Percentiles rank a stretch among this genome's conserved stretches.
Conservation (phyloP, 2,888 invertebrate species). For the Caenorhabditis imperialis region DNA sequence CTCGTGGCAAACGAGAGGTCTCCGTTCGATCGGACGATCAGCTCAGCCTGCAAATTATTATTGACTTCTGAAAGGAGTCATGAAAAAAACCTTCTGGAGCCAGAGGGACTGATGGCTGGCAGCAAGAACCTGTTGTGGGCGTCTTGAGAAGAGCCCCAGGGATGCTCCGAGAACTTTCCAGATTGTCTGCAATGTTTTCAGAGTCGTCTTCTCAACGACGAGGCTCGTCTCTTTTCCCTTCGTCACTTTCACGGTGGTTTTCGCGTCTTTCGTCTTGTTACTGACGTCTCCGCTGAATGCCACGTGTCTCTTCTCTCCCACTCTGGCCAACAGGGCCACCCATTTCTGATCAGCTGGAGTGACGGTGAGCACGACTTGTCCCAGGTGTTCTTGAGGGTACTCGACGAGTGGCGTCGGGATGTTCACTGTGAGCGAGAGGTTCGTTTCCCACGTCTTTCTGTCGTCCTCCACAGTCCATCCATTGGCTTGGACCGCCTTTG, state of each 20-base stretch:
- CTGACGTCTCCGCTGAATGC: slow-evolving; percentile 51
- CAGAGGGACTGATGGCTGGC: slow-evolving; percentile 58
- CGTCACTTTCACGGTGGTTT: slow-evolving; percentile 44
- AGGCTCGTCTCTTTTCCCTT: slow-evolving; percentile 16
- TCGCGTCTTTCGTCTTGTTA: slow-evolving; percentile 48
- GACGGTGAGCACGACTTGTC: slow-evolving; percentile 35
- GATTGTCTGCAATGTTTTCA: slow-evolving; percentile 21
- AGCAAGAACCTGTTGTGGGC: slow-evolving; percentile 45
- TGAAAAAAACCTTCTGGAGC: slow-evolving; percentile 45
- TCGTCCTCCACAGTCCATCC: slow-evolving; percentile 55
- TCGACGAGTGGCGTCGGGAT: slow-evolving; percentile 27
- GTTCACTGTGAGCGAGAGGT: slow-evolving; percentile 60
- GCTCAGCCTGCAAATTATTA: slow-evolving; percentile 23
- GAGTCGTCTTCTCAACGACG: slow-evolving; percentile 12
- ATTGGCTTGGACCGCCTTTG: neutral
- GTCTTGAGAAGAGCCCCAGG: slow-evolving; percentile 61
- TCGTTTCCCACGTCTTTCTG: slow-evolving; percentile 54
- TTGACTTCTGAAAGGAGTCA: too few relatives aligned
- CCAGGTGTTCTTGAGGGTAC: slow-evolving; percentile 43
- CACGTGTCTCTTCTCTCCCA: slow-evolving; percentile 54
- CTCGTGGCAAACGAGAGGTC: slow-evolving; percentile 35
- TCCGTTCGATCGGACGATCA: slow-evolving; percentile 14
- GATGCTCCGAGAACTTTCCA: slow-evolving; percentile 53
- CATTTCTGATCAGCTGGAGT: slow-evolving; percentile 48
- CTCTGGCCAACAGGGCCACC: slow-evolving; percentile 48